These are phyloP conservation scores for Cheilosia vulpina DNA, from an alignment of 2,888 invertebrate species.

Conservation along the genomic window DNA sequence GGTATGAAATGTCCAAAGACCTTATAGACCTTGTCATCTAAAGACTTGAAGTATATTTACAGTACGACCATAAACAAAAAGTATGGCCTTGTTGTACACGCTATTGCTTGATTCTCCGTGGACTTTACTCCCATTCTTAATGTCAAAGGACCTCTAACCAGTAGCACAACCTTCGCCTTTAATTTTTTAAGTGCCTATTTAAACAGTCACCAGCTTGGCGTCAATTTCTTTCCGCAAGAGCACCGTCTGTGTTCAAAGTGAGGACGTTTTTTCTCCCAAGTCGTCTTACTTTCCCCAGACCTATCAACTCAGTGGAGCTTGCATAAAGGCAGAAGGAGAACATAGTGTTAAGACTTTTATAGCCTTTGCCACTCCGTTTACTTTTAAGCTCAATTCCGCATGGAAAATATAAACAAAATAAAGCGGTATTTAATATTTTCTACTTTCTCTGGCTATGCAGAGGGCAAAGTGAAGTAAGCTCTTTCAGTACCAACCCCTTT, in stretches of 20 bases:
- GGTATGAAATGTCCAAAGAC: no score
- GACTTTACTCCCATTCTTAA: no score
- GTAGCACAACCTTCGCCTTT: no score
- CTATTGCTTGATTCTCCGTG: no score
- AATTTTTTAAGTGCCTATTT: no score
- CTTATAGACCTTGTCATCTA: no score
- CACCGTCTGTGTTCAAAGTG: background rate
- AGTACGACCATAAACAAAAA: no score
- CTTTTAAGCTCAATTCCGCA: slow-evolving; percentile 11
- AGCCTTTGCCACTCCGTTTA: background rate
- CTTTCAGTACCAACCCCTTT: slow-evolving; percentile 1
- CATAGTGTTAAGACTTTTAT: background rate
- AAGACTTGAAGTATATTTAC: no score
- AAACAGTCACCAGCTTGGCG: no score
- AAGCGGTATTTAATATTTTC: slow-evolving; percentile 22
- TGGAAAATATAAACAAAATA: slow-evolving; percentile 18
- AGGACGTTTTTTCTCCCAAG: background rate
- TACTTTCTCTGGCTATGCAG: background rate
- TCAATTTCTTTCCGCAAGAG: no score
- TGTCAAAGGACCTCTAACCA: no score
- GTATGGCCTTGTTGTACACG: no score
- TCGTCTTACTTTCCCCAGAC: background rate
- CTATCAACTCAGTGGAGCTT: background rate
- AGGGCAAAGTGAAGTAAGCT: slow-evolving; percentile 6
- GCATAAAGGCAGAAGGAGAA: background rate